Conservation (phyloP, 2,888 invertebrate species). For the Hyles lineata region DNA sequence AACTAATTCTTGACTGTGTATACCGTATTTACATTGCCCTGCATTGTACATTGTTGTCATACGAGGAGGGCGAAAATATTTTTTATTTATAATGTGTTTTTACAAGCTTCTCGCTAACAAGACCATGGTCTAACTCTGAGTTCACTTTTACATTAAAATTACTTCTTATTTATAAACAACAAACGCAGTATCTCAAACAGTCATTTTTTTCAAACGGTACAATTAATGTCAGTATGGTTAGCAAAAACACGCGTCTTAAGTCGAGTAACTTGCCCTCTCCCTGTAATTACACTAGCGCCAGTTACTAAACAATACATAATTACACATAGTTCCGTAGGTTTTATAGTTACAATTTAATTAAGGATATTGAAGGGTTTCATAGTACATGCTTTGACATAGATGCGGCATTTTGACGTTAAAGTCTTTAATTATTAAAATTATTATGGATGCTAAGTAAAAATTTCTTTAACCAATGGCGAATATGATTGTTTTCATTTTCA, state of each 20-base stretch:
- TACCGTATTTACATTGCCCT: too few species aligned
- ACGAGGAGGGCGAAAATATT: too few species aligned
- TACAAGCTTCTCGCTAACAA: too few species aligned
- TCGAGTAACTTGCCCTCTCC: conserved; percentile 1
- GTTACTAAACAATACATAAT: neutral
- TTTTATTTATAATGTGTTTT: too few species aligned
- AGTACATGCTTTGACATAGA: neutral
- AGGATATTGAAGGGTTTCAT: neutral
- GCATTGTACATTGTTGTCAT: too few species aligned
- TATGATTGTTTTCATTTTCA: too few species aligned
- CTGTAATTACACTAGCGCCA: conserved; percentile 13
- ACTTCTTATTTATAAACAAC: neutral
- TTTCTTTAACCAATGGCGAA: too few species aligned
- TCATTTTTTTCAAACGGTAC: neutral
- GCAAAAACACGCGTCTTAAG: neutral
- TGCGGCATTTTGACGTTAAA: neutral
- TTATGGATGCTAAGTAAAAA: too few species aligned
- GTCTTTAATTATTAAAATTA: neutral
- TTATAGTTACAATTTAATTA: neutral
- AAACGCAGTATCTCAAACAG: neutral
- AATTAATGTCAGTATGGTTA: neutral
- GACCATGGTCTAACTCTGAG: too few species aligned
- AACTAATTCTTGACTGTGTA: too few species aligned
- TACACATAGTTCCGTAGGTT: neutral
- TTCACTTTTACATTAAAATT: too few species aligned